A percentile compares a stretch with the other conserved stretches of the same genome.
These are phyloP conservation scores for Scleropages formosus DNA, from an alignment of 2,797 vertebrate species.

Conservation along the genomic window DNA sequence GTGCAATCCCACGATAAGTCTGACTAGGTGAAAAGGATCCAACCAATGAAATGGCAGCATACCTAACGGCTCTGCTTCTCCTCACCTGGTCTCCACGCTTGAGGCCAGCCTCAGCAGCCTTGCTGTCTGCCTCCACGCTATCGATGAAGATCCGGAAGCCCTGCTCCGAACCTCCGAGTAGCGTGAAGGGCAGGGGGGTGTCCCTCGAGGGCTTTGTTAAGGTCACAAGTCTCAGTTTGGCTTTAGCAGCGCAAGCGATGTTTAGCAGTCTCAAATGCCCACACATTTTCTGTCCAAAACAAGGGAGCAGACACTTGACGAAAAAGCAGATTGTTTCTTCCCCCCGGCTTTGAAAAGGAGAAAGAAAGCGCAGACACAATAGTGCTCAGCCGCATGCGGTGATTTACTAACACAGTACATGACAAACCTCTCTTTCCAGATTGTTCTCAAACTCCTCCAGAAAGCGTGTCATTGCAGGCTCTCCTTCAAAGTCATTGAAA, in stretches of 20 bases:
- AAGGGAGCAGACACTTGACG: constrained; percentile 21
- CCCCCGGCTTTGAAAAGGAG: neutral
- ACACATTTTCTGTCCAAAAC: constrained; percentile 87
- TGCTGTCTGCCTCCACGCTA: constrained; percentile 89
- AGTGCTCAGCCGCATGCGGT: neutral
- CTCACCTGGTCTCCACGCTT: constrained; percentile 95
- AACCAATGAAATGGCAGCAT: too few species aligned
- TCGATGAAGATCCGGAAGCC: constrained; percentile 97
- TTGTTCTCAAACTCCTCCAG: constrained; percentile 98
- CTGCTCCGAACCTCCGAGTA: constrained; percentile 93
- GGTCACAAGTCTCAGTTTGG: constrained; percentile 90
- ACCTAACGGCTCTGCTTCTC: too few species aligned
- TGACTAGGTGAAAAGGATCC: too few species aligned
- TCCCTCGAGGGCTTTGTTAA: constrained; percentile 95
- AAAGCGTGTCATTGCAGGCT: constrained; percentile 93
- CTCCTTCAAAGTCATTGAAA: constrained; percentile 99
- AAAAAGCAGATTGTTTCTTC: neutral
- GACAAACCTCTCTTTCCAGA: constrained; percentile 92
- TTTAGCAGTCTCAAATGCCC: constrained; percentile 97
- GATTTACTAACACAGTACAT: neutral
- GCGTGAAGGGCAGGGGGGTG: constrained; percentile 88
- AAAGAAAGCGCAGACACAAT: neutral
- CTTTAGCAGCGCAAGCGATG: constrained; percentile 97
- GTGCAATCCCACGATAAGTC: too few species aligned
- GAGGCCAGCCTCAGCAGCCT: constrained; percentile 90